Base-by-base conservation (phyloP, 2,888 invertebrate species). In the Pachymerium ferrugineum region DNA sequence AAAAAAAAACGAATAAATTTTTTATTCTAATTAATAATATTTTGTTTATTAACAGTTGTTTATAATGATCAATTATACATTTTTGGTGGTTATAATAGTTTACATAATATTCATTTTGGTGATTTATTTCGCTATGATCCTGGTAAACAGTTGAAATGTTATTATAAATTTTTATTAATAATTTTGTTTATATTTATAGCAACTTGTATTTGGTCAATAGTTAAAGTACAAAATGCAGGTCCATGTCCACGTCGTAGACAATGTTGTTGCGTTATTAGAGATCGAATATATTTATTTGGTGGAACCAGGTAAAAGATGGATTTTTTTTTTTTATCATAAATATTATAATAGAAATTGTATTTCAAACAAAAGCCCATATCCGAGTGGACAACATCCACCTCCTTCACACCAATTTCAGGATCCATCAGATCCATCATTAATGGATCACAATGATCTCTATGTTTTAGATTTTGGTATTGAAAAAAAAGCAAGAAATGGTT, bases 61-160 rank as follows among this genome's bases (percentile, higher is more conserved):
- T 88, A 91, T 81, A 86, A 89, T 77, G 88, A 87, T 25, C 86
- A 87, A 78, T 88, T 96, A 85, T 94, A 91, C 81, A 88, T 95
- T 76, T 95, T 96, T 84, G 96, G 95, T 72, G 96, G 96, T 30
- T 95, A 89, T 81, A 93, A 94, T 83, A 91, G 92, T 10, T 84
- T 89, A 30, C 81, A 85, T 73, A 88, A 90, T 78, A 84, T 86
- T 73, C 96, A 96, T 83, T 94, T 89, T 80, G 91, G 92, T 83
- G 94, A 95, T 83, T 84, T 95, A 76, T 89, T 89, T 81, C 88
- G 88, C 79, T 94, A 89, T 83, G 83, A 86, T 78, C 84, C 85
- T 75, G 82, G 81, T 82, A 70, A 69, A 70, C 3, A 70, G 2
- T 67, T 16, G 12, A 10, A 68, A 1, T 4, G 28, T 25, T 25